Evolutionary conservation across 2,888 invertebrate species (phyloP).

Genomic region (Magallana nippona): DNA sequence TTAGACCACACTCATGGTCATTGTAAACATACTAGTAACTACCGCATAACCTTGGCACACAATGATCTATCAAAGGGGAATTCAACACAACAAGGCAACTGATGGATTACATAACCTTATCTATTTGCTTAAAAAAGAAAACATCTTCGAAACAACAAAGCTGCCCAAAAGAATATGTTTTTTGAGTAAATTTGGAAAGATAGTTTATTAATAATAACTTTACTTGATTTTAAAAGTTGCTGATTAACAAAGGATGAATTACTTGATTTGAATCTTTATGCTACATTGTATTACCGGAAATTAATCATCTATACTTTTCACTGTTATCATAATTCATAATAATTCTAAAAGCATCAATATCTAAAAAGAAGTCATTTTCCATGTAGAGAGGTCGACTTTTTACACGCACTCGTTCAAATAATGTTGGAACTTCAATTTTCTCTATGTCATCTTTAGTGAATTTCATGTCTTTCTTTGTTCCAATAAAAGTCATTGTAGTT

Average conservation of each 20-base stretch:
- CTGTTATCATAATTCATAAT: conserved; percentile 13
- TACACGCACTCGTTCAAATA: conserved; percentile 2
- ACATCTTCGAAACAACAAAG: too few relatives aligned
- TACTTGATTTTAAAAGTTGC: too few relatives aligned
- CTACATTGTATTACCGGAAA: background rate
- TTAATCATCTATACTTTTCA: background rate
- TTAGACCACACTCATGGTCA: too few relatives aligned
- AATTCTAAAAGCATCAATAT: background rate
- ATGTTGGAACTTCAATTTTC: background rate
- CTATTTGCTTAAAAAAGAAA: background rate
- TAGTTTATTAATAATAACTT: too few relatives aligned
- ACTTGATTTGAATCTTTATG: background rate
- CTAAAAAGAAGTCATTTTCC: conserved; percentile 25
- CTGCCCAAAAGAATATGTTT: too few relatives aligned
- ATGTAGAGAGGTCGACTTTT: background rate
- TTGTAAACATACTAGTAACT: too few relatives aligned
- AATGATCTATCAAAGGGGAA: too few relatives aligned
- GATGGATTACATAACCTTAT: background rate
- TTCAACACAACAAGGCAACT: background rate
- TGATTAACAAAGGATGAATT: too few relatives aligned
- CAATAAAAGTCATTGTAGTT: conserved; percentile 3
- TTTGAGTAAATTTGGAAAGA: too few relatives aligned
- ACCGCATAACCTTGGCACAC: too few relatives aligned
- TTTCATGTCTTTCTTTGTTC: conserved; percentile 12
- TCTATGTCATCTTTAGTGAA: background rate